These are phyloP conservation scores for Heteromurus nitidus DNA, from an alignment of 2,888 invertebrate genomes.

Conservation along the genomic window DNA sequence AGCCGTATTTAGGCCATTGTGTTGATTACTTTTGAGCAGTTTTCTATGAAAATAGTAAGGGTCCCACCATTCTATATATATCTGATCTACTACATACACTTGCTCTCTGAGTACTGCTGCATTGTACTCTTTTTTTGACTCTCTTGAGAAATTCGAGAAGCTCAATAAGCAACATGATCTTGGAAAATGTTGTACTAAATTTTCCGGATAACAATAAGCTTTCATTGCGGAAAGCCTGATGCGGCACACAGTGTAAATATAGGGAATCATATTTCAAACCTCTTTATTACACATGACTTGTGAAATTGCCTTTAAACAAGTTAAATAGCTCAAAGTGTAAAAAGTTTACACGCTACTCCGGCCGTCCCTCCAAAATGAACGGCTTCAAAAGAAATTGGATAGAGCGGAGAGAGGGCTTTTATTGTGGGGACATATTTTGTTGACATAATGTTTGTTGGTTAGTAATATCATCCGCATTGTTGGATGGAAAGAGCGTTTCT, in stretches of 20 bases:
- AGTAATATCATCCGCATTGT: slow-evolving; percentile 48
- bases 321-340: slow-evolving; percentile 26
- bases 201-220: background rate
- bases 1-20: too few relatives aligned
- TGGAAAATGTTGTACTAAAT: too few relatives aligned
- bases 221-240: too few relatives aligned
- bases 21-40: too few relatives aligned
- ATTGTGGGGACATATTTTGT: slow-evolving; percentile 65
- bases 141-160: too few relatives aligned
- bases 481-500: slow-evolving; percentile 15
- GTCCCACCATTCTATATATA: too few relatives aligned
- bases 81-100: too few relatives aligned
- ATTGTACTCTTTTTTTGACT: too few relatives aligned
- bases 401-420: slow-evolving; percentile 1
- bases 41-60: too few relatives aligned
- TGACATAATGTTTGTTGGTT: slow-evolving; percentile 66
- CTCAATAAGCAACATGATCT: too few relatives aligned
- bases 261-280: slow-evolving; percentile 42
- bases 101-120: too few relatives aligned
- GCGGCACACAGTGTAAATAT: slow-evolving; percentile 11
- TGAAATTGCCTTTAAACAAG: slow-evolving; percentile 32
- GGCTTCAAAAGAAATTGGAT: background rate
- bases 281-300: slow-evolving; percentile 34
- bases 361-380: background rate
- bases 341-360: slow-evolving; percentile 21